Conservation (phyloP, 1,140 invertebrate species). For the Idris sp. region DNA sequence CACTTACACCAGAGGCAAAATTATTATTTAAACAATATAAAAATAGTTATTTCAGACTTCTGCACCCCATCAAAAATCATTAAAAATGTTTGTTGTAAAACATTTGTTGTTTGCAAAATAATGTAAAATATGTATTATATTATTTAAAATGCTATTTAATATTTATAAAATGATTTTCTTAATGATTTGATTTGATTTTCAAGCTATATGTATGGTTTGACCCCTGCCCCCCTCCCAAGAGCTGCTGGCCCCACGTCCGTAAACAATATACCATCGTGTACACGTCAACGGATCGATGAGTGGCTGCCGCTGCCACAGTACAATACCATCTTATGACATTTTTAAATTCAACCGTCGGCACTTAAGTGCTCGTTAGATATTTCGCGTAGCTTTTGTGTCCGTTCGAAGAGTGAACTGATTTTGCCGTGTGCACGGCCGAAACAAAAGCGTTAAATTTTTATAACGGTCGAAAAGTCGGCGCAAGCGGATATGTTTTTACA, state of each 20-base stretch:
- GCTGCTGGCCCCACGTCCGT: slow-evolving; percentile 63
- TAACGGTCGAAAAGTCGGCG: slow-evolving; percentile 62
- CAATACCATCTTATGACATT: slow-evolving; percentile 75
- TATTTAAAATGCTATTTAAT: no score
- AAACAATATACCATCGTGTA: slow-evolving; percentile 77
- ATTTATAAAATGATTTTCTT: no score
- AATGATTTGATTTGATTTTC: no score
- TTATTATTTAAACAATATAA: no score
- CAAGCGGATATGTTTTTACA: slow-evolving; percentile 43
- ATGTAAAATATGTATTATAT: no score
- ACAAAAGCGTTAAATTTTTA: slow-evolving; percentile 58
- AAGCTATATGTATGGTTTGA: no score
- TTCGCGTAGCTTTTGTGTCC: slow-evolving; percentile 62
- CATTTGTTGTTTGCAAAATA: no score
- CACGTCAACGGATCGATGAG: slow-evolving; percentile 75
- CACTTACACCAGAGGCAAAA: no score
- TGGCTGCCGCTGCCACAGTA: slow-evolving; percentile 62
- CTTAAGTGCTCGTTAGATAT: slow-evolving; percentile 74
- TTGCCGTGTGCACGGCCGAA: slow-evolving; percentile 49
- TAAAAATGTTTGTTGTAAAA: no score
- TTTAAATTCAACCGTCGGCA: slow-evolving; percentile 71
- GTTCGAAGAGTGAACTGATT: slow-evolving; percentile 40
- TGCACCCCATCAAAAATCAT: no score
- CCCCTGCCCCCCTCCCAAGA: no score
- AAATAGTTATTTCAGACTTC: no score